phyloP scores from a whole-genome alignment of 1,140 invertebrate genomes.

The Reticulitermes speratus region DNA sequence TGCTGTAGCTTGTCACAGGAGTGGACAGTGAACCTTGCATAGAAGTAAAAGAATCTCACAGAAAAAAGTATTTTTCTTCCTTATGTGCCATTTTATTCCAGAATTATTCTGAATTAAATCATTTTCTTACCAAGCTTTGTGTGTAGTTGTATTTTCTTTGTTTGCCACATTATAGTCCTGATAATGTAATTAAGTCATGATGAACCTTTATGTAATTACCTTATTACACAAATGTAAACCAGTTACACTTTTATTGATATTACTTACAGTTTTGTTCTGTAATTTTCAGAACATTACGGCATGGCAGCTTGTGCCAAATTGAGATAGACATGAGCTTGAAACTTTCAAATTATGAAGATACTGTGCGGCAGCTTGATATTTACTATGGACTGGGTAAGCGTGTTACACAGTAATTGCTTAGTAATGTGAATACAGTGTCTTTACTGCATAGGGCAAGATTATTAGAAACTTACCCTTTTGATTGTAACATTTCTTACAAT shows the following conservation, averaged over 20 bases:
- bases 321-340: conserved; percentile 53
- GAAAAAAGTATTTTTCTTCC: too few species aligned
- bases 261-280: neutral
- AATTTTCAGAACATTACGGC: conserved; percentile 24
- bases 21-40: too few species aligned
- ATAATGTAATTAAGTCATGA: neutral
- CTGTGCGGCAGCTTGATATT: conserved; percentile 82
- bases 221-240: neutral
- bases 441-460: neutral
- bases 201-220: neutral
- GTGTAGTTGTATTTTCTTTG: too few species aligned
- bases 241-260: neutral
- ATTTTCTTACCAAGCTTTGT: too few species aligned
- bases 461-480: too few species aligned
- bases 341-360: conserved; percentile 86
- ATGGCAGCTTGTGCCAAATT: conserved; percentile 35
- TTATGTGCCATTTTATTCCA: too few species aligned
- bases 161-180: neutral
- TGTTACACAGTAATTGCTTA: conserved; percentile 17
- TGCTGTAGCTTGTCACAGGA: too few species aligned
- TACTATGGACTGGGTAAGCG: conserved; percentile 87
- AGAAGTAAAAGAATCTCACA: too few species aligned
- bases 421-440: neutral
- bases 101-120: too few species aligned
- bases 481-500: too few species aligned